Base-by-base conservation (phyloP, 2,888 invertebrate species). In the Caenorhabditis zanzibari region DNA sequence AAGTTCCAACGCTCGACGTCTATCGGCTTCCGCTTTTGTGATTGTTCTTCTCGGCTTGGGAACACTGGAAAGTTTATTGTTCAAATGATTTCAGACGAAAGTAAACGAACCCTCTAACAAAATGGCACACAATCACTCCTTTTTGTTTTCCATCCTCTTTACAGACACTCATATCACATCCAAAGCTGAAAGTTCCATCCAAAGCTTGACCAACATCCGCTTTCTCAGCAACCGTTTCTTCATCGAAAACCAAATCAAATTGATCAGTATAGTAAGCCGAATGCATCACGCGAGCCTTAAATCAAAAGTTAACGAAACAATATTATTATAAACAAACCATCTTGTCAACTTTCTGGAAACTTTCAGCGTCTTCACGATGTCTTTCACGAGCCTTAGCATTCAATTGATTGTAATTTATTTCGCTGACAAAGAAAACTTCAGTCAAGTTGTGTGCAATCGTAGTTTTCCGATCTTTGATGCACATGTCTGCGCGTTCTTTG, bases 151-250 rank as follows among this genome's bases (percentile, higher is more conserved):
- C 61, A 47, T 72, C 38, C 38, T 61, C 61, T 7, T 72, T 61
- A 49, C 72, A 72, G 6, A 49, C 72, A 32, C 16, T 61, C 72
- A 72, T 72, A 16, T 72, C 72, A 28, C 72, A 72, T 49, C 72
- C 59, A 32, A 72, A 72, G 12, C 26, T 22, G 49, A 72, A 61
- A 1, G 61, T 49, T 28, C 72, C 61, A 47, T 72, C 61, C 28
- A 72, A 26, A 10, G 56, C 72, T 22, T 49, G 35, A 6, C 72
- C 72, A 19, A 72, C 56, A 6, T 47, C 52, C 2, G 16, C 72
- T 24, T 72, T 72, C n/a, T 72, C 61, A 0, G 22, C 49, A 14
- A 49, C 49, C 10, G 72, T 72, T 47, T 59, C 72, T 5, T 59
- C 35, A 35, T 72, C 56, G 28, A 72, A 72, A 19, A 72, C 72